Evolutionary conservation across 2,888 invertebrate genomes (phyloP), one percentile per base, ranked within the genome.

Genomic region (Toxonevra muliebris): DNA sequence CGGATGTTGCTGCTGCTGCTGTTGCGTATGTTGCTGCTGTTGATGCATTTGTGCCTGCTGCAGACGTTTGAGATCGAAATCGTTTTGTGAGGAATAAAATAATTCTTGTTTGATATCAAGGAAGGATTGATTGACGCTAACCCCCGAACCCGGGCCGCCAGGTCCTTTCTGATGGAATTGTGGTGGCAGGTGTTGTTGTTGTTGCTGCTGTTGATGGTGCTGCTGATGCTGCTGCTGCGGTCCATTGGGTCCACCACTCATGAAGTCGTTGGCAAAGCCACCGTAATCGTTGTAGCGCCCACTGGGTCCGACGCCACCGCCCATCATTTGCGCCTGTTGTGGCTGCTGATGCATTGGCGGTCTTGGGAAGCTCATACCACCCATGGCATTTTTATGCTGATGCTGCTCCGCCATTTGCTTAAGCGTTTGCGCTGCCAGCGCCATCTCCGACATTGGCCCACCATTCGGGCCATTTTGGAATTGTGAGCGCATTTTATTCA

Each of bases 381-480:
- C 92, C 82, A 91, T 87, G 75, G 90, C 91, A 73, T 89, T 90
- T 82, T 93, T 92, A 85, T 94, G 95, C 86, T 96, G 96, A 86
- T 97, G 97, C 84, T 97, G 97, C 83, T 97, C 96, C 50, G 97
- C 97, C 96, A 97, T 96, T 80, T 97, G 96, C 83, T 97, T 97
- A 63, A 97, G 87, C 0, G 96, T 97, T 86, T 97, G 96, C 60
- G 97, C 96, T 0, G 97, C 97, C 30, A 96, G 94, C 69, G 95
- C 95, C 84, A 93, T 88, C 83, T 94, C 94, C 77, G 80, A 87
- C 90, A 67, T 88, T 80, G 73, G 88, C 17, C 76, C 76, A 1
- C 74, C 73, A 63, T 75, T 76, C 1, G 80, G 78, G n/a, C 79
- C 79, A 71, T 77, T 79, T 65, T 80, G 83, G 71, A 75, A 81